Evolutionary conservation across 1,140 invertebrate species (phyloP), one percentile per base, ranked within the genome.

Genomic region (Gryllus bimaculatus): DNA sequence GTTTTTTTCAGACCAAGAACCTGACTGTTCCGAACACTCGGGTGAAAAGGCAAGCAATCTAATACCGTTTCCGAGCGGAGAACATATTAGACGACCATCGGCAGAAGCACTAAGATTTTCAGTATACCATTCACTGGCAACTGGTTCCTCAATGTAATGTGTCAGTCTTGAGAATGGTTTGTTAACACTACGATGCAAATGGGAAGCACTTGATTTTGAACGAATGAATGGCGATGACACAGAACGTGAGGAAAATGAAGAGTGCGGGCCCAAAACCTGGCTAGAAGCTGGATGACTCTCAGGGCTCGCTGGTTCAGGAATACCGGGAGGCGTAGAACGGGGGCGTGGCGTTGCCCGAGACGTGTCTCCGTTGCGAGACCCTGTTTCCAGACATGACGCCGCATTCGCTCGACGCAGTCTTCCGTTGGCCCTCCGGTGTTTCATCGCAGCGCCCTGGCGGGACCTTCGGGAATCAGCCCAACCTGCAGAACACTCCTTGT

Each of bases 61-160:
- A 54, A 97, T 90, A 8, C 96, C 96, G 81, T 91, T 92, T 0
- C 91, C 94, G 84, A 93, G 97, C 0, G 96, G 96, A 0, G 96
- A 97, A 83, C 94, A 96, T 47, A 98, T 93, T 0, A 97, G 84
- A 48, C 95, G 88, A 0, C 96, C 96, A 85, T 97, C 95, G 3
- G 92, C 87, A 0, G 95, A 97, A 84, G 95, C 97, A 83, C 94
- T 95, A 10, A 96, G 86, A 84, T 97, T 96, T 83, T 90, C 94
- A 20, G 94, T 94, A 81, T 94, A 96, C 0, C 95, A 94, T 80
- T 92, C 91, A 0, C 95, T 95, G 18, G 94, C 92, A 84, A 95
- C 96, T 0, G 94, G 93, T 85, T 98, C 96, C 83, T 95, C 91
- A 8, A 92, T 90, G 82, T 91, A 97, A 87, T 96, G 94, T 0